These are phyloP conservation scores for Enoplosus armatus DNA, from an alignment of 2,797 vertebrate species.

Conservation along the genomic window DNA sequence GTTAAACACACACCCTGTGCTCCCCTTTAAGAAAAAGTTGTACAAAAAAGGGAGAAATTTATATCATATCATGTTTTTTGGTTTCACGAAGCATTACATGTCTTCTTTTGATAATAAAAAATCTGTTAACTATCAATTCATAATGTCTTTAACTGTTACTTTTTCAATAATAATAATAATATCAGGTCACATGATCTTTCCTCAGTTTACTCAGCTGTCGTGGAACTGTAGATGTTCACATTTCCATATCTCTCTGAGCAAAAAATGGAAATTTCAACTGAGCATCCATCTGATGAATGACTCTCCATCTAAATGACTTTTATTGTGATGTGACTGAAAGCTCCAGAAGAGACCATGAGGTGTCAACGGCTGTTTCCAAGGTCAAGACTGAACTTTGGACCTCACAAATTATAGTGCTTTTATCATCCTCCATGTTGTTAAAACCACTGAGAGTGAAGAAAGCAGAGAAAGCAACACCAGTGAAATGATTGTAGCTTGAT, in stretches of 20 bases:
- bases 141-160: no score
- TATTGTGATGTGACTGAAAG: neutral
- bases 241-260: neutral
- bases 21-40: neutral
- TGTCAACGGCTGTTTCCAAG: neutral
- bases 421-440: neutral
- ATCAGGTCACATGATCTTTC: neutral
- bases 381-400: neutral
- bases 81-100: no score
- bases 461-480: neutral
- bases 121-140: no score
- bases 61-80: no score
- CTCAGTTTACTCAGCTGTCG: neutral
- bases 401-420: neutral
- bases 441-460: neutral
- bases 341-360: neutral
- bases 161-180: no score
- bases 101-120: no score
- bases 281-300: neutral
- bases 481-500: neutral
- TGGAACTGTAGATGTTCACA: neutral
- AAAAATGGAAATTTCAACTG: neutral
- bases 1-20: no score
- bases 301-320: neutral
- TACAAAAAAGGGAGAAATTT: no score